These are phyloP conservation scores for Parnassius orleans DNA, from an alignment of 2,888 invertebrate genomes.

Conservation along the genomic window DNA sequence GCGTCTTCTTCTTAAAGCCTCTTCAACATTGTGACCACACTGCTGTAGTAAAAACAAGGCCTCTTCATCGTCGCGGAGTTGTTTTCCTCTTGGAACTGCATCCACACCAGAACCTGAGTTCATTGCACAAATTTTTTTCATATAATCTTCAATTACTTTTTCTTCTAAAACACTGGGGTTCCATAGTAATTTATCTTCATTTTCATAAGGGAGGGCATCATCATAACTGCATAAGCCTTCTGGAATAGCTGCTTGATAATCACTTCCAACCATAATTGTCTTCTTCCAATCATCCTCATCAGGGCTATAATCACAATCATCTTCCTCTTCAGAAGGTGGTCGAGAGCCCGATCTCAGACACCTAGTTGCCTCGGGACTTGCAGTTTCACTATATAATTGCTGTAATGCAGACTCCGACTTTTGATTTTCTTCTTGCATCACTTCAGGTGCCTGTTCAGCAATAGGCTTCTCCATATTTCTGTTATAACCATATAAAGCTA, in stretches of 20 bases:
- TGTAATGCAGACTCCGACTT: constrained; percentile 75
- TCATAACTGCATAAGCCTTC: constrained; percentile 95
- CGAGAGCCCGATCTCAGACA: constrained; percentile 83
- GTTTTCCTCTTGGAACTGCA: constrained; percentile 86
- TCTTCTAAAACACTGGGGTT: constrained; percentile 90
- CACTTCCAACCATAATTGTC: constrained; percentile 97
- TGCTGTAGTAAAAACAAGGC: constrained; percentile 94
- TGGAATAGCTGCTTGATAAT: constrained; percentile 96
- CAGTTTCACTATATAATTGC: constrained; percentile 64
- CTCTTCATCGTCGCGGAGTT: constrained; percentile 93
- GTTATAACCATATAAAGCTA: constrained; percentile 93
- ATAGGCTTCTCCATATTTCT: constrained; percentile 68
- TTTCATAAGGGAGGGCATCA: constrained; percentile 96
- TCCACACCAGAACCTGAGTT: constrained; percentile 67
- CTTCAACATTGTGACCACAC: constrained; percentile 97
- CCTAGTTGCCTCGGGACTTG: constrained; percentile 68
- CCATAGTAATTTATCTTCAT: constrained; percentile 97
- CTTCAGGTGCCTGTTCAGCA: constrained; percentile 56
- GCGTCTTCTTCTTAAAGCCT: constrained; percentile 90
- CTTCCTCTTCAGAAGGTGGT: constrained; percentile 90
- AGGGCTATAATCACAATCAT: constrained; percentile 90
- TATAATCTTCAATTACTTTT: constrained; percentile 89
- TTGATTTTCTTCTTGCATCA: constrained; percentile 62
- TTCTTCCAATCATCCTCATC: constrained; percentile 95
- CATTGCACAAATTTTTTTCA: constrained; percentile 82